A percentile compares a stretch with the other conserved stretches of the same genome.
phyloP scores from a whole-genome alignment of 2,113 vertebrate species.

The Hyla sarda region DNA sequence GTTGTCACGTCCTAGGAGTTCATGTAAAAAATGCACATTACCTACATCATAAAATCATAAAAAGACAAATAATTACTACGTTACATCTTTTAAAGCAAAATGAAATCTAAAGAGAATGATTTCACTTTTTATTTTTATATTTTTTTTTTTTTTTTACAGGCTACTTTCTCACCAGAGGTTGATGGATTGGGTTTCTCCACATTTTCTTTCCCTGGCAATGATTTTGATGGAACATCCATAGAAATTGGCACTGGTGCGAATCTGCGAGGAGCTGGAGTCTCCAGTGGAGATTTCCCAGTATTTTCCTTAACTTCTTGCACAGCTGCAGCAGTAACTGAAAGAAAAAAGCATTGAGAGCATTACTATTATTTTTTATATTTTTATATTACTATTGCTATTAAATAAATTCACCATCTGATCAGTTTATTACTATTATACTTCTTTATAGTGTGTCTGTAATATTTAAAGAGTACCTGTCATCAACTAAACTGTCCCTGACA shows the following conservation, averaged over 20 bases:
- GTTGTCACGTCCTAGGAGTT: conserved; percentile 69
- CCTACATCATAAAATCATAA: not conserved
- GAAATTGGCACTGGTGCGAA: conserved; percentile 78
- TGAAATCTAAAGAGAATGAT: too few species aligned
- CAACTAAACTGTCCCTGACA: too few species aligned
- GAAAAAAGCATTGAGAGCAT: not conserved
- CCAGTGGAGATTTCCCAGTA: conserved; percentile 67
- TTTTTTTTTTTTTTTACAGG: too few species aligned
- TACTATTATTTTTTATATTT: too few species aligned
- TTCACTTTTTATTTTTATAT: too few species aligned
- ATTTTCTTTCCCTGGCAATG: conserved; percentile 70
- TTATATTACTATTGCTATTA: too few species aligned
- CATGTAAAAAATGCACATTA: conserved; percentile 63
- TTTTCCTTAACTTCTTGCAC: not conserved
- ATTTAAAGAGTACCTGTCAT: too few species aligned
- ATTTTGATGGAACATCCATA: conserved; percentile 68
- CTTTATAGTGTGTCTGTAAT: too few species aligned
- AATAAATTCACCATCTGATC: too few species aligned
- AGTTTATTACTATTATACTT: too few species aligned
- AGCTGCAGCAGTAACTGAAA: not conserved
- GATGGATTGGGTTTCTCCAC: conserved; percentile 48
- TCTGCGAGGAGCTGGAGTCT: conserved; percentile 79
- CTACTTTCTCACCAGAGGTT: conserved; percentile 1
- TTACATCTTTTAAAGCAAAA: not conserved
- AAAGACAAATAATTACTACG: not conserved